Evolutionary conservation across 2,113 vertebrate species (phyloP).

Genomic region (Rhabdomys dilectus): DNA sequence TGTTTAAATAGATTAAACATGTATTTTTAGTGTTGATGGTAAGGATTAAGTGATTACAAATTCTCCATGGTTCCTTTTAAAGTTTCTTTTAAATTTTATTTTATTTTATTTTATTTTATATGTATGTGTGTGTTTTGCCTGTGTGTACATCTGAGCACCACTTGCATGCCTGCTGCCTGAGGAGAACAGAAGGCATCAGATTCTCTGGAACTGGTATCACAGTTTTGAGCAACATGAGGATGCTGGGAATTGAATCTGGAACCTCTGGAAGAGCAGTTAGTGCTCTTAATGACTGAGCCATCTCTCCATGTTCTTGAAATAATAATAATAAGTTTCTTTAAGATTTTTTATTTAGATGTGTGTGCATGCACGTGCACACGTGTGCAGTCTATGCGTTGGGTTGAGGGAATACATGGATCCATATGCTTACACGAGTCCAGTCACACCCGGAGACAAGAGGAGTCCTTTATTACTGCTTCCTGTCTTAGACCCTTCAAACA

Average conservation of each 20-base stretch:
- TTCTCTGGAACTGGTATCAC: neutral
- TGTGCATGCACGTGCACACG: too few relatives aligned
- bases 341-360: neutral
- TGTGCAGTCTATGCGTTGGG: neutral
- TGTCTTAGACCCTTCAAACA: neutral
- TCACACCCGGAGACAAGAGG: neutral
- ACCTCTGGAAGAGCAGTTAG: neutral
- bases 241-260: neutral
- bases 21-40: neutral
- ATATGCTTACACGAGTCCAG: neutral
- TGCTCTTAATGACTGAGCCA: neutral
- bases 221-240: neutral
- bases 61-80: neutral
- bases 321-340: neutral
- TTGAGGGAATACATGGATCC: too few relatives aligned
- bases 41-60: slow-evolving; percentile 25
- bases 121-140: neutral
- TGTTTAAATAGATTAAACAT: slow-evolving; percentile 43
- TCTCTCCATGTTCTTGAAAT: neutral
- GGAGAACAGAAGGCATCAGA: neutral
- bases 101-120: neutral
- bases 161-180: neutral
- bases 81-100: neutral
- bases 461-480: neutral
- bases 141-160: neutral